Evolutionary conservation across 2,888 invertebrate species (phyloP).

Genomic region (Pseudococcus jackbeardsleyi): DNA sequence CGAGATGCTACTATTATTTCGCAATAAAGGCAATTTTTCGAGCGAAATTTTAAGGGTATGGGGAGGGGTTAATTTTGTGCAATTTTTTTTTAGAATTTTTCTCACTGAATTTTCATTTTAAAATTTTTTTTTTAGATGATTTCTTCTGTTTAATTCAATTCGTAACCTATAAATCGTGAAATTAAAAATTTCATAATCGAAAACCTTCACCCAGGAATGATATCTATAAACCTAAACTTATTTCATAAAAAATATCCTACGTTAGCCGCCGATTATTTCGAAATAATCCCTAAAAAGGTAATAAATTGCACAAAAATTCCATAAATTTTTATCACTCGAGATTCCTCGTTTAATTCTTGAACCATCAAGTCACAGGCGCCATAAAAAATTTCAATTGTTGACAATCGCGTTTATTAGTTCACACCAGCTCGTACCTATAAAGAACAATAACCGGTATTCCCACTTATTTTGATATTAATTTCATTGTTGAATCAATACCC

Average conservation of each 20-base stretch:
- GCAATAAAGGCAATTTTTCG: neutral
- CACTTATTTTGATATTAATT: slow-evolving; percentile 28
- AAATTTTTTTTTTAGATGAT: too few species aligned
- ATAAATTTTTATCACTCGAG: neutral
- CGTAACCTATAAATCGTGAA: too few species aligned
- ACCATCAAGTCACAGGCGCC: neutral
- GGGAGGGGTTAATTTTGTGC: neutral
- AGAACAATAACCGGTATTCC: slow-evolving; percentile 11
- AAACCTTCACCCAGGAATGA: too few species aligned
- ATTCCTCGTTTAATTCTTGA: neutral
- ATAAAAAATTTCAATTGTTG: slow-evolving; percentile 29
- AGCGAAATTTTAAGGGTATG: neutral
- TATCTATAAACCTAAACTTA: neutral
- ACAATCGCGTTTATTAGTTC: neutral
- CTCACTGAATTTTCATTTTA: too few species aligned
- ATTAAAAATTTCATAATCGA: too few species aligned
- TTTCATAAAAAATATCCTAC: neutral
- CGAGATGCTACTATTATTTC: neutral
- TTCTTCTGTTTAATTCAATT: too few species aligned
- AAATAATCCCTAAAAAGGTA: neutral
- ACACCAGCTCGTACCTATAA: neutral
- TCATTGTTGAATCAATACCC: neutral
- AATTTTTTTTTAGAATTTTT: neutral
- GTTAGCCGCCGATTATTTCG: neutral
- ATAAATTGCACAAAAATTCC: neutral